Percentiles rank a stretch among this genome's conserved stretches.
Evolutionary conservation across 2,113 vertebrate genomes (phyloP).

Genomic region (Onychostoma macrolepis): DNA sequence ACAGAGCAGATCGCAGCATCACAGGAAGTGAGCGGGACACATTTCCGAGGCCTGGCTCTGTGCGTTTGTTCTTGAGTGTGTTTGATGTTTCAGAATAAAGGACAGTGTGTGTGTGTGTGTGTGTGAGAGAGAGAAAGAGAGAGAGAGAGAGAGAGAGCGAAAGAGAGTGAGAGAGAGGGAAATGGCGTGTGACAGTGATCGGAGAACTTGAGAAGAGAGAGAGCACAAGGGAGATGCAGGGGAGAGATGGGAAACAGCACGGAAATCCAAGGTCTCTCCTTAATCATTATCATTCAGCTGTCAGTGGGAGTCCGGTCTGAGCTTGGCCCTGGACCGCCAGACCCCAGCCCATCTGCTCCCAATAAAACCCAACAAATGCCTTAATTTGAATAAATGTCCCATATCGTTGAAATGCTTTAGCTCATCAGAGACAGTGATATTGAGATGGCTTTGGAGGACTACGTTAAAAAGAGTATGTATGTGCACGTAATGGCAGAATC

Average conservation of each 20-base stretch:
- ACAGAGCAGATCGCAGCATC: constrained; percentile 32
- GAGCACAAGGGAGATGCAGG: constrained; percentile 6
- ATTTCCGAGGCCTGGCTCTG: not conserved
- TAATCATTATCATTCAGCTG: constrained; percentile 75
- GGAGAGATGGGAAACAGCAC: constrained; percentile 41
- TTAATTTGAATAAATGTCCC: constrained; percentile 78
- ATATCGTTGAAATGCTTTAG: constrained; percentile 50
- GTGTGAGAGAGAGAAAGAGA: not conserved
- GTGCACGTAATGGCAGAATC: not conserved
- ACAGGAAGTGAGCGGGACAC: constrained; percentile 26
- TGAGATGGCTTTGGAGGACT: constrained; percentile 43
- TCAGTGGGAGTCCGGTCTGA: constrained; percentile 51
- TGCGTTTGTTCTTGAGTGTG: constrained; percentile 17
- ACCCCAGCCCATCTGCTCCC: constrained; percentile 70
- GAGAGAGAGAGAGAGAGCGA: not conserved
- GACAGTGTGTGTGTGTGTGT: constrained; percentile 4
- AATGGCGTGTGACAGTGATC: not conserved
- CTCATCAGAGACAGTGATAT: constrained; percentile 54
- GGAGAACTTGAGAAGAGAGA: not conserved
- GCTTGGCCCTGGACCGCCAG: constrained; percentile 56
- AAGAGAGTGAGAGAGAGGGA: not conserved
- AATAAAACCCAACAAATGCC: constrained; percentile 64
- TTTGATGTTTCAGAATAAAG: constrained; percentile 22
- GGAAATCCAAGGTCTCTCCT: constrained; percentile 61
- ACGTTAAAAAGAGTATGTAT: not conserved